phyloP scores from a whole-genome alignment of 1,140 invertebrate species.

The Lepidurus apus region DNA sequence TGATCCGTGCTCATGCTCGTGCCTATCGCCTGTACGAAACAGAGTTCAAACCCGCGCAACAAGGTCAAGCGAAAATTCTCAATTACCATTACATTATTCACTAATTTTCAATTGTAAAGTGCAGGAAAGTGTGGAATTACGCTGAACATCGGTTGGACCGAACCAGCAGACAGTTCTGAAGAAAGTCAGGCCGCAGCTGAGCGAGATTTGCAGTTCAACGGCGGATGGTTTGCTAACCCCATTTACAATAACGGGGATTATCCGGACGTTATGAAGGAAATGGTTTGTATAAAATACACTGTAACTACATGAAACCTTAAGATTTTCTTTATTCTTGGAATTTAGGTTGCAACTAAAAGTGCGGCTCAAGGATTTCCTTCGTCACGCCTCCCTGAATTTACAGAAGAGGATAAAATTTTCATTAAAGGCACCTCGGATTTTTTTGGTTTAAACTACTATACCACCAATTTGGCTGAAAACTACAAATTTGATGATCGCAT shows the following conservation, averaged over 20 bases:
- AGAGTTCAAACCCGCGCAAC: constrained; percentile 37
- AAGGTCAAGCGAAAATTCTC: constrained; percentile 31
- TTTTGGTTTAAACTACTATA: constrained; percentile 47
- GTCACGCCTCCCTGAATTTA: constrained; percentile 34
- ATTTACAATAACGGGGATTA: constrained; percentile 57
- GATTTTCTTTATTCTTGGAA: neutral
- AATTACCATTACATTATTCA: neutral
- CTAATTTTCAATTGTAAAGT: neutral
- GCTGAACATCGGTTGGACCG: constrained; percentile 34
- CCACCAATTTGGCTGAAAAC: constrained; percentile 36
- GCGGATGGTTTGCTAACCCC: constrained; percentile 59
- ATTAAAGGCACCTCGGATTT: constrained; percentile 42
- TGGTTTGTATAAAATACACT: neutral
- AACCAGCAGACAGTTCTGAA: constrained; percentile 35
- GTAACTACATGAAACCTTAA: neutral
- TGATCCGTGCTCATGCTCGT: constrained; percentile 51
- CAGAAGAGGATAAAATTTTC: constrained; percentile 26
- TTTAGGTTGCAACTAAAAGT: constrained; percentile 28
- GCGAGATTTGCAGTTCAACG: constrained; percentile 46
- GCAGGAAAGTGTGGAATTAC: constrained; percentile 34
- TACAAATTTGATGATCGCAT: constrained; percentile 21
- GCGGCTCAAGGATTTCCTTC: constrained; percentile 24
- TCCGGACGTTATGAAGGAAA: constrained; percentile 49
- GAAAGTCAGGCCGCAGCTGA: constrained; percentile 45
- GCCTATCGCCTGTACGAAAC: constrained; percentile 42